These are phyloP conservation scores for Luehdorfia chinensis DNA, from an alignment of 1,140 invertebrate species.

Conservation along the genomic window DNA sequence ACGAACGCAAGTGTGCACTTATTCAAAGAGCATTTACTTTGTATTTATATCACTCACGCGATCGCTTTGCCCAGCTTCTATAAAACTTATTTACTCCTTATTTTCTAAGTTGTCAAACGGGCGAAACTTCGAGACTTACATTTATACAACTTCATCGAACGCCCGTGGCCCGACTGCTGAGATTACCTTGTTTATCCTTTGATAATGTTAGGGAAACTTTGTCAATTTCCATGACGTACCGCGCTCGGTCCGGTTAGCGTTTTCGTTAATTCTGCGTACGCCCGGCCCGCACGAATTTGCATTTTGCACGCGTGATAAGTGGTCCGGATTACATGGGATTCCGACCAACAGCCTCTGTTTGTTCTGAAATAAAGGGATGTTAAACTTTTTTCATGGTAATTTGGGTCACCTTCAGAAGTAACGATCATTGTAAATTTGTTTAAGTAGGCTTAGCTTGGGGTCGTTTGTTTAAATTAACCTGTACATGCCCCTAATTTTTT, in stretches of 20 bases:
- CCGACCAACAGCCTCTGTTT: constrained; percentile 72
- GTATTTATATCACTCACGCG: constrained; percentile 24
- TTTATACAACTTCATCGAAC: constrained; percentile 11
- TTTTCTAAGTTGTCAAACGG: constrained; percentile 6
- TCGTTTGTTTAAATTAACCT: constrained; percentile 50
- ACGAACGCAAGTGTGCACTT: constrained; percentile 26
- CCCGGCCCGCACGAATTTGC: constrained; percentile 61
- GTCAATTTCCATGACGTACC: constrained; percentile 60
- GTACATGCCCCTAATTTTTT: constrained; percentile 39
- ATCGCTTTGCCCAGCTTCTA: constrained; percentile 12
- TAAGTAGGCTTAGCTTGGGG: constrained; percentile 61
- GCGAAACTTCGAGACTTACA: constrained; percentile 5
- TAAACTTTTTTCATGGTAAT: constrained; percentile 73
- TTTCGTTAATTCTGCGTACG: constrained; percentile 69
- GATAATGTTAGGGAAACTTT: constrained; percentile 53
- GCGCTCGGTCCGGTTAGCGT: constrained; percentile 43
- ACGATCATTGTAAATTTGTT: constrained; percentile 71
- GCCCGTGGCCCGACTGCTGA: constrained; percentile 10
- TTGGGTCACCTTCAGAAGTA: constrained; percentile 72
- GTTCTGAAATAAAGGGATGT: constrained; percentile 75
- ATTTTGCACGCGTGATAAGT: constrained; percentile 77
- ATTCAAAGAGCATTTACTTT: constrained; percentile 31
- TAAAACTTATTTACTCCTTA: constrained; percentile 5
- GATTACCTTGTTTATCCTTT: constrained; percentile 44
- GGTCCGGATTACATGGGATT: constrained; percentile 72